Evolutionary conservation across 2,113 vertebrate species (phyloP).

Genomic region (Gallinago jamesoni): DNA sequence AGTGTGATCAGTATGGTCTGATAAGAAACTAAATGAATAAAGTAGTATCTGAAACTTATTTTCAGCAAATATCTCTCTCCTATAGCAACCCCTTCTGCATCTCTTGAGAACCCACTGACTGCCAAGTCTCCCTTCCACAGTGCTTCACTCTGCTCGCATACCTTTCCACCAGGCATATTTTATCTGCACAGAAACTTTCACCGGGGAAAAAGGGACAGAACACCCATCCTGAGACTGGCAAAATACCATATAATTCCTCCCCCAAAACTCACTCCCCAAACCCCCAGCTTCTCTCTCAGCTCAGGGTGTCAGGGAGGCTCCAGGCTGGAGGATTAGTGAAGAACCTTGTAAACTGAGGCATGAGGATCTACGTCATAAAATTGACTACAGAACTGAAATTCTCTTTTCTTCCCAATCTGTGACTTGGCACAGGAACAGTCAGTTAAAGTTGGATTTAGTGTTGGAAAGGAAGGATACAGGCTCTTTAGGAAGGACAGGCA

Average conservation of each 20-base stretch:
- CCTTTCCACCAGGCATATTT: not conserved
- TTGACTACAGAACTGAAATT: not conserved
- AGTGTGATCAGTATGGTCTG: not conserved
- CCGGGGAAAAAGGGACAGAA: not conserved
- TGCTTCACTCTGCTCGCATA: not conserved
- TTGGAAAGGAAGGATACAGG: not conserved
- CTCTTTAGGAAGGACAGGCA: not conserved
- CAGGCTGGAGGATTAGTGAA: not conserved
- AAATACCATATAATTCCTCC: fast-evolving
- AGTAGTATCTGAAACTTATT: not conserved
- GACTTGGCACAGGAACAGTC: not conserved
- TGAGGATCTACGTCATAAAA: not conserved
- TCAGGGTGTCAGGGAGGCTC: not conserved
- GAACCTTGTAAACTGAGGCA: not conserved
- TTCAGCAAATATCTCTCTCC: not conserved
- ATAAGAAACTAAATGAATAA: not conserved
- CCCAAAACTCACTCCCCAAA: not conserved
- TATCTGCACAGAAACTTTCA: not conserved
- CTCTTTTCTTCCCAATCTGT: not conserved
- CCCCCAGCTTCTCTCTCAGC: not conserved
- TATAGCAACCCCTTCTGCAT: not conserved
- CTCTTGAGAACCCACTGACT: not conserved
- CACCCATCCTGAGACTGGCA: not conserved
- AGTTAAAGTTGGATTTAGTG: not conserved
- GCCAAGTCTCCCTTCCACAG: not conserved